Base-by-base conservation (phyloP, 2,113 vertebrate species). In the Eleginops maclovinus region DNA sequence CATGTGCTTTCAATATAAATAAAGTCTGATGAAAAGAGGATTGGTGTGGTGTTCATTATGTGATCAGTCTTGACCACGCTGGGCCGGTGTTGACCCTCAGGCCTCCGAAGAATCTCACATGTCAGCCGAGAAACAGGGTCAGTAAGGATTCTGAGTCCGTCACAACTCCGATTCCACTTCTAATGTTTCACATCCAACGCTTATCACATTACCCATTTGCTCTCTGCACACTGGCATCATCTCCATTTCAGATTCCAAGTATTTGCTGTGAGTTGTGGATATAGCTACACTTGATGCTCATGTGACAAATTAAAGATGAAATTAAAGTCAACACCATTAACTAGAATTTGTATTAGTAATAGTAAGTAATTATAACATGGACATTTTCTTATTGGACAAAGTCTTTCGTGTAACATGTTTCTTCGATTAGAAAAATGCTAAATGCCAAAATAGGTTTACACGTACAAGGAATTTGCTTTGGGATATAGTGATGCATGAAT, bases 181-280 rank as follows among this genome's bases (percentile, higher is more conserved):
- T 93, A 62, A 75, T 65, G 90, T 92, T 90, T 91, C 91, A 84
- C 88, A 77, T 92, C 75, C 79, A 88, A 69, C 49, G 14, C 54
- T 87, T 75, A 85, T 93, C 90, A 50, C 70, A 36, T 92, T 93
- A 93, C 91, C 59, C 59, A 86, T 88, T 84, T 81, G 77, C 85
- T 84, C 80, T 51, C 56, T 77, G 66, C 78, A 60, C 77, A 46
- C 80, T 89, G 90, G 89, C 88, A 87, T 90, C 87, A 87, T 86
- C 84, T 84, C 84, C 76, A 77, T 81, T 86, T 90, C 76, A 85
- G 56, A 84, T 77, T 77, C 71, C 72, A 78, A 46, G 49, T 54
- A 44, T 80, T 67, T 41, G 58, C 22, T 62, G 16, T 55, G 22
- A 58, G 75, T 69, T 71, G 16, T 55, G 64, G 68, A 41, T 67